Evolutionary conservation across 35 echinoderm and acorn worm genomes (phyloP).

Genomic region (Heliocidaris erythrogramma): DNA sequence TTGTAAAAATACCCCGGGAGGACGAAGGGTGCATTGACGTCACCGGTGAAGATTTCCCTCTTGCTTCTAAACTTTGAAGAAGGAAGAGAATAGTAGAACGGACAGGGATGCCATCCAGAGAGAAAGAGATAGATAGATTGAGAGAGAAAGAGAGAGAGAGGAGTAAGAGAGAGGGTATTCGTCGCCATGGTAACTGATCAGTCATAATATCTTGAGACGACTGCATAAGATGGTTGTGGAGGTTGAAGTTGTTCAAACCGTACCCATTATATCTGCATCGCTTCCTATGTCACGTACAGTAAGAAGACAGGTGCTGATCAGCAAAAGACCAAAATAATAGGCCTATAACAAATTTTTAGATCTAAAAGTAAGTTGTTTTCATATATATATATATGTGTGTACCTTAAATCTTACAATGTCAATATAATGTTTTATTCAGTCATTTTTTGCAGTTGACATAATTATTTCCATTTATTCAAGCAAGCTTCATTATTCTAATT

Average conservation of each 20-base stretch:
- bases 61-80: slow-evolving; percentile 13
- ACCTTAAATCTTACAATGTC: too few relatives aligned
- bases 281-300: neutral
- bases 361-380: too few relatives aligned
- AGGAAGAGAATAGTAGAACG: neutral
- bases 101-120: neutral
- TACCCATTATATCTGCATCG: slow-evolving; percentile 20
- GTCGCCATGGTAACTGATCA: slow-evolving; percentile 49
- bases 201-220: slow-evolving; percentile 47
- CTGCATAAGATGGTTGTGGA: slow-evolving; percentile 8
- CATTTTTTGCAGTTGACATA: too few relatives aligned
- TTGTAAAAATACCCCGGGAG: slow-evolving; percentile 43
- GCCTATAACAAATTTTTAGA: neutral
- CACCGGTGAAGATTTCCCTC: slow-evolving; percentile 30
- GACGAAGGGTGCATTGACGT: slow-evolving; percentile 38
- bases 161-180: neutral
- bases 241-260: slow-evolving; percentile 8
- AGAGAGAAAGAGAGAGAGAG: neutral
- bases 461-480: too few relatives aligned
- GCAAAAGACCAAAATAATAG: neutral
- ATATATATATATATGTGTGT: too few relatives aligned
- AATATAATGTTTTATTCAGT: too few relatives aligned
- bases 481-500: too few relatives aligned
- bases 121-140: neutral
- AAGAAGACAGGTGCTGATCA: neutral